Evolutionary conservation across 2,113 vertebrate genomes (phyloP), one percentile per base, ranked within the genome.

Genomic region (Nesospiza acunhae): DNA sequence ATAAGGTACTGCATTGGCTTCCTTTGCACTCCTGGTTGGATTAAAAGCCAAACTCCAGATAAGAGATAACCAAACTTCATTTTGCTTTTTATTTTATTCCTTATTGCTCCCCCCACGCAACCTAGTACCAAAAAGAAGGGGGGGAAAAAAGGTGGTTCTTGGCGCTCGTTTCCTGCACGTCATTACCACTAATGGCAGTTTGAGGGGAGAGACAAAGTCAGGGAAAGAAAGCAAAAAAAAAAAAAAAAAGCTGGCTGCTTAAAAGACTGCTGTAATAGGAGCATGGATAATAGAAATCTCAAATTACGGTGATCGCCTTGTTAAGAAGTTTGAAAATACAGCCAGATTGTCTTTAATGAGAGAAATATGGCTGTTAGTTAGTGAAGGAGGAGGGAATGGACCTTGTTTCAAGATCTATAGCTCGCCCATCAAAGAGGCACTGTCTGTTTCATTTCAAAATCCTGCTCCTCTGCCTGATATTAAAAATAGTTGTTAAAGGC

Each of bases 121-220:
- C 90, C 83, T 70, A 74, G 73, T 77, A 90, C 93, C 93, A 86
- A 84, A 97, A 94, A 89, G 75, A 73, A 46, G 52, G 31, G 49
- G 42, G 21, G 1, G 0, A 7, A 44, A 64, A 92, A 74, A 58
- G 79, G 88, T 92, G 88, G 64, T 88, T 96, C 90, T 94, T 93
- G 93, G 91, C 12, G 41, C 96, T 98, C 95, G 47, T 97, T 98
- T 98, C 98, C 98, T 98, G 98, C 97, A 98, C 97, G 97, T 98
- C 98, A 98, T 99, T 99, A 98, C 96, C 97, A 94, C 92, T 88
- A 96, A 96, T 94, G 97, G 91, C 95, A 94, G 98, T 98, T 98
- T 98, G 98, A 98, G 98, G 98, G 98, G 98, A 98, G 98, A 98
- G 97, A 98, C 97, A 98, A 98, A 98, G 98, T 98, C 97, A 16